phyloP scores from a whole-genome alignment of 2,888 invertebrate species.

The Physocephala rufipes region DNA sequence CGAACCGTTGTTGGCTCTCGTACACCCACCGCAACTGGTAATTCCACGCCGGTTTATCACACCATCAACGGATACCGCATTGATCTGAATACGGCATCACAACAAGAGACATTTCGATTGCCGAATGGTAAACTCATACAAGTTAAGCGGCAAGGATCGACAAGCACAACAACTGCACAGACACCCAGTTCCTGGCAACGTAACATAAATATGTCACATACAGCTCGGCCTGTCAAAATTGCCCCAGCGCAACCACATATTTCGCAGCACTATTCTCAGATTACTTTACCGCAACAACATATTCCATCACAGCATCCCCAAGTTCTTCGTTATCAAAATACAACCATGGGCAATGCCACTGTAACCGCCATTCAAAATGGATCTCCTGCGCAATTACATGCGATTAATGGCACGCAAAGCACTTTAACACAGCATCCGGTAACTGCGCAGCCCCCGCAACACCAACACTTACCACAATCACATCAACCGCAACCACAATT shows the following conservation, averaged over 20 bases:
- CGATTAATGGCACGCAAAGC: constrained; percentile 44
- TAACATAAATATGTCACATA: constrained; percentile 38
- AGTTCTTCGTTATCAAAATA: constrained; percentile 37
- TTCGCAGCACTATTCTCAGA: constrained; percentile 36
- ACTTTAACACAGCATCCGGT: constrained; percentile 30
- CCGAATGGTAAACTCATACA: constrained; percentile 66
- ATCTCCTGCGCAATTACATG: constrained; percentile 43
- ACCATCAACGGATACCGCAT: constrained; percentile 65
- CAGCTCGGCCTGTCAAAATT: constrained; percentile 46
- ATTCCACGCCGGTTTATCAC: constrained; percentile 61
- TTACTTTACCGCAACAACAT: constrained; percentile 49
- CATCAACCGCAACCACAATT: constrained; percentile 13
- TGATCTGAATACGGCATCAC: constrained; percentile 65
- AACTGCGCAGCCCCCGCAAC: constrained; percentile 19
- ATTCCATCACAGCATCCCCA: constrained; percentile 49
- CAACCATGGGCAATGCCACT: constrained; percentile 32
- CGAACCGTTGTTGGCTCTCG: constrained; percentile 57
- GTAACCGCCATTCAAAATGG: constrained; percentile 43
- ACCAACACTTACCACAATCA: background rate
- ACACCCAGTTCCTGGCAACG: constrained; percentile 34
- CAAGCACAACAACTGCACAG: constrained; percentile 34
- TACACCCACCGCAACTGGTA: constrained; percentile 49
- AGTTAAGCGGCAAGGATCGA: constrained; percentile 61
- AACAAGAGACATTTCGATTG: constrained; percentile 64
- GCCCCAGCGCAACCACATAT: constrained; percentile 37